Percentiles rank a stretch among this genome's conserved stretches.
These are phyloP conservation scores for Sminthopsis crassicaudata DNA, from an alignment of 2,113 vertebrate species.

Conservation along the genomic window DNA sequence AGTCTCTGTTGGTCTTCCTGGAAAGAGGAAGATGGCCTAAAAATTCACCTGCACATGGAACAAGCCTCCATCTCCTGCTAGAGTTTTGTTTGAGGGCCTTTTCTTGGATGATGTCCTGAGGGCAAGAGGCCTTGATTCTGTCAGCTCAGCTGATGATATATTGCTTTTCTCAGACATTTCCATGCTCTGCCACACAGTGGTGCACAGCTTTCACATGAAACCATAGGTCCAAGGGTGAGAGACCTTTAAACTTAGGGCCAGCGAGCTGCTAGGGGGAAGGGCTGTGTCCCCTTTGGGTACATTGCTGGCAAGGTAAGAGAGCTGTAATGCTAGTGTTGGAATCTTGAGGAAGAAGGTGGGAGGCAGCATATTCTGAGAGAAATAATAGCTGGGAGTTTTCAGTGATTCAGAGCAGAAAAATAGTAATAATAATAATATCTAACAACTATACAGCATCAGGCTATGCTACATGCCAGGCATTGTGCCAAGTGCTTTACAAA, in stretches of 20 bases:
- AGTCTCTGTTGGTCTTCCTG: background rate
- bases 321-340: background rate
- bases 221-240: background rate
- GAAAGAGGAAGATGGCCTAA: background rate
- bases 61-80: background rate
- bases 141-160: background rate
- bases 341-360: background rate
- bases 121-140: background rate
- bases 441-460: background rate
- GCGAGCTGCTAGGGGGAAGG: background rate
- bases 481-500: background rate
- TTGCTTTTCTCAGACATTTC: background rate
- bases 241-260: background rate
- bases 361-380: background rate
- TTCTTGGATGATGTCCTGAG: background rate
- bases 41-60: background rate
- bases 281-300: background rate
- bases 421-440: background rate
- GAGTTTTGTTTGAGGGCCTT: background rate
- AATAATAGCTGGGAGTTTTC: background rate
- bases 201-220: background rate
- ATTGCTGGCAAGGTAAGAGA: background rate
- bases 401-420: background rate
- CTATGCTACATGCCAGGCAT: background rate
- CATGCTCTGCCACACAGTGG: background rate